Evolutionary conservation across 2,113 vertebrate genomes (phyloP), one percentile per base, ranked within the genome.

Genomic region (Hippocampus guttulatus): DNA sequence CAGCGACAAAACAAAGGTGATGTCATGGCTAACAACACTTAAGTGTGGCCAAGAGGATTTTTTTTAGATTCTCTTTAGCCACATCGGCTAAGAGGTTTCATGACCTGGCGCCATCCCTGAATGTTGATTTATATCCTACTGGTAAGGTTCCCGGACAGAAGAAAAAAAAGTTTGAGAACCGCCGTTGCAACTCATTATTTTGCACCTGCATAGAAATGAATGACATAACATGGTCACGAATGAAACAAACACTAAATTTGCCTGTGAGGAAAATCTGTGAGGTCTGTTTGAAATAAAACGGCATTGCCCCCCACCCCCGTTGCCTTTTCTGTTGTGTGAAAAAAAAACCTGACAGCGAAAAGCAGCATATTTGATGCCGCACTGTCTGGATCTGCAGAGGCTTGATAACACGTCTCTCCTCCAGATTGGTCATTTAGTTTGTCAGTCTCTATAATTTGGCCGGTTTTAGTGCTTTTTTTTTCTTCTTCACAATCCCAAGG

Each of bases 401-500:
- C 66, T 73, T 81, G 83, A 87, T 88, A 84, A 81, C 64, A 86
- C 6, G 75, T 63, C 80, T 85, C 77, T 78, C 51, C 62, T 77
- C 66, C 52, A 79, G 75, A 82, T 78, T 64, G 67, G 25, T 10
- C 30, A 2, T 52, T 67, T 78, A 75, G 80, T 69, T 75, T 80
- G 58, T 82, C 84, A 66, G 78, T 82, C 73, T 82, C 79, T 88
- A 76, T 86, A 87, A 88, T 89, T 88, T 88, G 16, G 73, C 1
- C 38, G 64, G 68, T 65, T 79, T 49, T 33, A 68, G 67, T 78
- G 41, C 30, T 52, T 57, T 62, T 25, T 41, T 64, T 57, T 64
- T 73, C 15, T 16, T 16, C 15, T 6, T 16, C 57, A 3, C 25
- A 30, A 8, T 61, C 27, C 58, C 58, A 16, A 45, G 63, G 63